Percentiles rank a stretch among this genome's conserved stretches.
Conservation (phyloP, 2,113 vertebrate species). For the Thryonomys swinderianus region DNA sequence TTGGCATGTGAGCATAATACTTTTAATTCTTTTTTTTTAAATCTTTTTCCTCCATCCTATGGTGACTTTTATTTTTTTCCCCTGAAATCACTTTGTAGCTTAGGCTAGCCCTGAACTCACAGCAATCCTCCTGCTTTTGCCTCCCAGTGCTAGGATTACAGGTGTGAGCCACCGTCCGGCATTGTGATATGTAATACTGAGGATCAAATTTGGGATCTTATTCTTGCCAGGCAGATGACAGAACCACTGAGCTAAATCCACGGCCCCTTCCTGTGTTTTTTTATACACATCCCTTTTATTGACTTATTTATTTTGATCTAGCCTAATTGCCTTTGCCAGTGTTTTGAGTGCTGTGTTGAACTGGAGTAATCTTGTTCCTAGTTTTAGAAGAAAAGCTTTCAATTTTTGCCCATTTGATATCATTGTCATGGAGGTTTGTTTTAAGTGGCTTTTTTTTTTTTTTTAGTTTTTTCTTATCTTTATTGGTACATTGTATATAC, state of each 20-base stretch:
- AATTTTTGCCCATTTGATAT: neutral
- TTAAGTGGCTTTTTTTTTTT: neutral
- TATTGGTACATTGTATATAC: no score
- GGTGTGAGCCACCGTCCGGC: no score
- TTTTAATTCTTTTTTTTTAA: neutral
- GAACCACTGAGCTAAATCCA: no score
- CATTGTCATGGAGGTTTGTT: neutral
- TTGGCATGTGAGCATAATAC: neutral
- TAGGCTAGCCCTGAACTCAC: no score
- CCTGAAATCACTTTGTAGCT: no score
- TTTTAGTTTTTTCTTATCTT: neutral
- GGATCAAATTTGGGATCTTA: no score
- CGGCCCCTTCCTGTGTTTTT: no score
- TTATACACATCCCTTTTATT: neutral
- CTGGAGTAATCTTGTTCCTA: neutral
- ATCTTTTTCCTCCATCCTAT: neutral
- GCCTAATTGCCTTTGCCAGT: neutral
- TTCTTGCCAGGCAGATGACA: no score
- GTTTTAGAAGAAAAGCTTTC: neutral
- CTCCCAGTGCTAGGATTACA: no score
- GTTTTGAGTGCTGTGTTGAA: neutral
- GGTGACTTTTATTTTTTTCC: no score
- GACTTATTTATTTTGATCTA: neutral
- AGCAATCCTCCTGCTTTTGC: no score
- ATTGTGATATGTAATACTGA: no score